These are phyloP conservation scores for Leucozona laternaria DNA, from an alignment of 2,888 invertebrate species.

Conservation along the genomic window DNA sequence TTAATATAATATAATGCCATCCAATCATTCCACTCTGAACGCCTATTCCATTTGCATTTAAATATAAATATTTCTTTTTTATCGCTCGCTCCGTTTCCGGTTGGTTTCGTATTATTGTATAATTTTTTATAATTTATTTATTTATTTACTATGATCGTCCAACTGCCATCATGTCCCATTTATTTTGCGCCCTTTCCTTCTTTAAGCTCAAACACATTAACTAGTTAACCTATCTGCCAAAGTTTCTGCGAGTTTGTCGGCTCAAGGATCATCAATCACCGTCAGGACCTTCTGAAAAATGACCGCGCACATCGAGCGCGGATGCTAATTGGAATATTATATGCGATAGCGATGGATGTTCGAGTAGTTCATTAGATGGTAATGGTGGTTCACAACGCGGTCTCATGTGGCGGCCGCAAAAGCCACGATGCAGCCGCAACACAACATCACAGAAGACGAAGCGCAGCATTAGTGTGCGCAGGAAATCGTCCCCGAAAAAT, in stretches of 20 bases:
- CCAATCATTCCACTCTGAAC: not conserved
- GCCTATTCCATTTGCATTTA: conserved; percentile 38
- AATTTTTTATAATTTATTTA: conserved; percentile 38
- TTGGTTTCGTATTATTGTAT: conserved; percentile 69
- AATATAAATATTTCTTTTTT: conserved; percentile 14
- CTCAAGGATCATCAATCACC: conserved; percentile 83
- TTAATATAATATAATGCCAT: conserved; percentile 34
- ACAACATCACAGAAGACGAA: conserved; percentile 97
- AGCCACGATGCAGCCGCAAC: conserved; percentile 93
- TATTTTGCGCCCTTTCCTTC: conserved; percentile 6
- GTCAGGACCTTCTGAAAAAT: conserved; percentile 84
- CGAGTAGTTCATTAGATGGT: conserved; percentile 93
- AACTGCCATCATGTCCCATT: conserved; percentile 51
- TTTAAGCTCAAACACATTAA: conserved; percentile 67
- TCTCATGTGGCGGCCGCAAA: conserved; percentile 92
- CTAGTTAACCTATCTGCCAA: conserved; percentile 73
- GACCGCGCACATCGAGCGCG: conserved; percentile 91
- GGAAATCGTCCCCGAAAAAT: conserved; percentile 97
- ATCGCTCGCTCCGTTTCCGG: conserved; percentile 50
- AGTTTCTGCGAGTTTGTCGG: conserved; percentile 77
- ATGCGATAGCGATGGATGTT: conserved; percentile 91
- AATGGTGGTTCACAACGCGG: conserved; percentile 94
- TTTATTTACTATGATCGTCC: conserved; percentile 73
- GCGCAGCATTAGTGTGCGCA: conserved; percentile 93
- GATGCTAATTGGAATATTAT: conserved; percentile 93